Evolutionary conservation across 2,797 vertebrate species (phyloP).

Genomic region (Dicrostonyx torquatus): DNA sequence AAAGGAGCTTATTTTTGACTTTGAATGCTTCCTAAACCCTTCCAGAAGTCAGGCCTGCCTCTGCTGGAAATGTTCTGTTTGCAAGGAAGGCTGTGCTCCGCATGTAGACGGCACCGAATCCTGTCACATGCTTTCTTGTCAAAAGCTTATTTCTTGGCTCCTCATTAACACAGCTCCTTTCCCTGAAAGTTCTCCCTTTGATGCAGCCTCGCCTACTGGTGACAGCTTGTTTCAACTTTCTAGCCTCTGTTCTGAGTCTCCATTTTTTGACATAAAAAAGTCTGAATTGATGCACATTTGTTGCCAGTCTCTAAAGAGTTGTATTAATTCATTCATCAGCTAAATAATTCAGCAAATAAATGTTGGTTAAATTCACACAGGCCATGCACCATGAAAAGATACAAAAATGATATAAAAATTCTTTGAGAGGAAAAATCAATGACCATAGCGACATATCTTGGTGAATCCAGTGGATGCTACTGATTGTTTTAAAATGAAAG

Average conservation of each 20-base stretch:
- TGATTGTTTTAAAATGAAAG: constrained; percentile 24
- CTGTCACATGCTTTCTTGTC: background rate
- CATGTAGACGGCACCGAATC: background rate
- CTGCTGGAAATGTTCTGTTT: background rate
- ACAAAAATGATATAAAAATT: background rate
- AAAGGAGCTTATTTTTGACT: background rate
- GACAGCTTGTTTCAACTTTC: background rate
- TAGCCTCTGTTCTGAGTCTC: background rate
- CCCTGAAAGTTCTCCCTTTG: background rate
- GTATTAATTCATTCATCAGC: background rate
- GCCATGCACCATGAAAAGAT: background rate
- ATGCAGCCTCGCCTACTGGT: background rate
- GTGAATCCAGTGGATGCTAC: background rate
- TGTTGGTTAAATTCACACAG: background rate
- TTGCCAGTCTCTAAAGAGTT: background rate
- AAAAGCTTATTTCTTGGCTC: background rate
- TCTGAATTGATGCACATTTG: background rate
- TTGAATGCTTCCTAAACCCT: background rate
- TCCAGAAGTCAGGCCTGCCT: background rate
- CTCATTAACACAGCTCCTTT: background rate
- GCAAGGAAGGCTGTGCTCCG: background rate
- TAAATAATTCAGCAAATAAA: background rate
- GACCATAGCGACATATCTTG: background rate
- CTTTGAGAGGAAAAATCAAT: background rate
- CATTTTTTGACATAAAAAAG: background rate